Conservation (phyloP, 2,113 vertebrate genomes). For the Hypocryptadius cinnamomeus region DNA sequence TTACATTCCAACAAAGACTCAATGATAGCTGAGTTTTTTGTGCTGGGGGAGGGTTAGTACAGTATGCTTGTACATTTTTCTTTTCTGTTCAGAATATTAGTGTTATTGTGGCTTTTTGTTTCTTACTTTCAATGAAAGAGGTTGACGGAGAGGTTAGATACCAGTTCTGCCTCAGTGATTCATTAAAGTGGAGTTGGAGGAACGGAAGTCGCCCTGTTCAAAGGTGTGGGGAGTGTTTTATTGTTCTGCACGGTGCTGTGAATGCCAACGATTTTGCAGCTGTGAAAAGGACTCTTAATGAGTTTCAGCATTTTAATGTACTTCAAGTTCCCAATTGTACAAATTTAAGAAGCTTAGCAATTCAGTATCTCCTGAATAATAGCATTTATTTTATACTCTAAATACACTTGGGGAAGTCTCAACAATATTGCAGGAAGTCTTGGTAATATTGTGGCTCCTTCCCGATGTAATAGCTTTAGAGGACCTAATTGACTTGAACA, state of each 20-base stretch:
- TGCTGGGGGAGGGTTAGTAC: not conserved
- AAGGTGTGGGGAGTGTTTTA: slow-evolving; percentile 52
- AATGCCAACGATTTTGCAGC: slow-evolving; percentile 60
- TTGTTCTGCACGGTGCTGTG: slow-evolving; percentile 52
- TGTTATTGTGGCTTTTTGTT: slow-evolving; percentile 43
- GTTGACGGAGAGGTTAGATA: slow-evolving; percentile 13
- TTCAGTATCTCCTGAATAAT: slow-evolving; percentile 72
- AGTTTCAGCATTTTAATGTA: slow-evolving; percentile 74
- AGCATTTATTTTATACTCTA: slow-evolving; percentile 73
- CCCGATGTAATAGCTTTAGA: slow-evolving; percentile 64
- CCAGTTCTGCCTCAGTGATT: slow-evolving; percentile 53
- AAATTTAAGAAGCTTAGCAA: slow-evolving; percentile 75
- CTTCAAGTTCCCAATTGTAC: slow-evolving; percentile 70
- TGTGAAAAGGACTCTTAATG: slow-evolving; percentile 69
- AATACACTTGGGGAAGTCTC: slow-evolving; percentile 69
- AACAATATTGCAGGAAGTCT: slow-evolving; percentile 69
- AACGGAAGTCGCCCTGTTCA: slow-evolving; percentile 18
- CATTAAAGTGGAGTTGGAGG: slow-evolving; percentile 34
- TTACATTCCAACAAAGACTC: not conserved
- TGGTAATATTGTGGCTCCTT: slow-evolving; percentile 63
- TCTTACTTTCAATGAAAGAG: slow-evolving; percentile 28
- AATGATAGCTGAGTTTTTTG: not conserved
- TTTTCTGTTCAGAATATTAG: not conserved
- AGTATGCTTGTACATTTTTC: not conserved
- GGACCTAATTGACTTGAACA: slow-evolving; percentile 73